Base-by-base conservation (phyloP, 2,888 invertebrate genomes). In the Dermolepida albohirtum region DNA sequence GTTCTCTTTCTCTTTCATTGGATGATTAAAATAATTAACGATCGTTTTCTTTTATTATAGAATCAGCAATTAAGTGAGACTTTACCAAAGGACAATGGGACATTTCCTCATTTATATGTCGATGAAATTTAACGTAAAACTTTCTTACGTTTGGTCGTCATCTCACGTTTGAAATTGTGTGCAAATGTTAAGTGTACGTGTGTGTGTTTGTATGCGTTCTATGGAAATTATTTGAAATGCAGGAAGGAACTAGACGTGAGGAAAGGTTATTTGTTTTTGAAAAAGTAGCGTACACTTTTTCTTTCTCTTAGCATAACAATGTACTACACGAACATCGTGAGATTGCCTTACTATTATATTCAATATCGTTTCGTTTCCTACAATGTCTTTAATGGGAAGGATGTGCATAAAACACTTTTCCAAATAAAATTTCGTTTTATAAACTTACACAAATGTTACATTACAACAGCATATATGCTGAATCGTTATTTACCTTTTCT, bases 221-320 rank as follows among this genome's bases (percentile, higher is more conserved):
- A 62, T 29, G 59, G 47, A 62, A 47, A 62, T 62, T 62, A 47
- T 47, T 47, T 34, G 29, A 39, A 29, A 62, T 44, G 14, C 59
- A 34, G 34, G 34, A 34, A 34, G 34, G 59, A 62, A 47, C 59
- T 62, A 40, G 27, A 40, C 47, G 47, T 22, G 57, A 43, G 57
- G 27, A 51, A 39, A 41, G 41, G 57, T 43, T 44, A 29, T 44
- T 59, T 54, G 17, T 14, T 44, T 44, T 34, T 27, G n/a, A n/a
- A n/a, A n/a, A n/a, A n/a, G n/a, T n/a, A n/a, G n/a, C n/a, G n/a
- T 47, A 59, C 14, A 59, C 47, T 29, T 29, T 34, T 59, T 49
- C 22, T 17, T 47, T 27, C 47, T 43, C 44, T 44, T 22, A 22
- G 27, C 43, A 22, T 57, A 17, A 22, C 16, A 29, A 59, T 29